These are phyloP conservation scores for Novumbra hubbsi DNA, from an alignment of 2,797 vertebrate species.

Conservation along the genomic window DNA sequence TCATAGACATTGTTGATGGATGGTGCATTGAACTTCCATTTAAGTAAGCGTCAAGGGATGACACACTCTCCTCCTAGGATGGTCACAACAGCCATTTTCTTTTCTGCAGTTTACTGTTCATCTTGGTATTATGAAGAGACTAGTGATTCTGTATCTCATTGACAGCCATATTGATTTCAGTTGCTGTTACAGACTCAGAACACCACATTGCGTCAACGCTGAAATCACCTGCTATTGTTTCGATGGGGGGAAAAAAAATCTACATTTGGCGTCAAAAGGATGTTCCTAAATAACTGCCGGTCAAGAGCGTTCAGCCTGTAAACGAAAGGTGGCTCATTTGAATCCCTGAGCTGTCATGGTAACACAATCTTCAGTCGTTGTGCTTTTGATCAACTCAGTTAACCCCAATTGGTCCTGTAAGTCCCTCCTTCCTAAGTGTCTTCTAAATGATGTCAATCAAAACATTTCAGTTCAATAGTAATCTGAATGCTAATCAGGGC, in stretches of 20 bases:
- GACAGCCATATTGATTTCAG: background rate
- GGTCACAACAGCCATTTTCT: background rate
- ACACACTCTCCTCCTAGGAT: background rate
- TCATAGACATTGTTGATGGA: background rate
- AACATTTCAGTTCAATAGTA: background rate
- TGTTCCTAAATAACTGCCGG: background rate
- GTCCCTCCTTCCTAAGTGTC: background rate
- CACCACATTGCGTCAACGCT: background rate
- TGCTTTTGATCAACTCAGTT: background rate
- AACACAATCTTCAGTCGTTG: background rate
- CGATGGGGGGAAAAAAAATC: background rate
- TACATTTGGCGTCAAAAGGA: too few relatives aligned
- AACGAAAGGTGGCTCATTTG: too few relatives aligned
- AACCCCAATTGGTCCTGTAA: background rate
- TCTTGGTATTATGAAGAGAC: background rate
- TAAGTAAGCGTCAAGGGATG: background rate
- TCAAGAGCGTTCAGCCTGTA: too few relatives aligned
- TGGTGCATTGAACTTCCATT: background rate
- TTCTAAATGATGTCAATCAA: background rate
- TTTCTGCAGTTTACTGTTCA: background rate
- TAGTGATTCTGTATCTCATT: background rate
- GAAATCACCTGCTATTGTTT: background rate
- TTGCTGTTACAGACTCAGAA: background rate
- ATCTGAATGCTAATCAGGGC: background rate
- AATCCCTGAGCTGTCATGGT: constrained; percentile 12